Evolutionary conservation across 1,140 invertebrate genomes (phyloP).

Genomic region (Idris sp.): DNA sequence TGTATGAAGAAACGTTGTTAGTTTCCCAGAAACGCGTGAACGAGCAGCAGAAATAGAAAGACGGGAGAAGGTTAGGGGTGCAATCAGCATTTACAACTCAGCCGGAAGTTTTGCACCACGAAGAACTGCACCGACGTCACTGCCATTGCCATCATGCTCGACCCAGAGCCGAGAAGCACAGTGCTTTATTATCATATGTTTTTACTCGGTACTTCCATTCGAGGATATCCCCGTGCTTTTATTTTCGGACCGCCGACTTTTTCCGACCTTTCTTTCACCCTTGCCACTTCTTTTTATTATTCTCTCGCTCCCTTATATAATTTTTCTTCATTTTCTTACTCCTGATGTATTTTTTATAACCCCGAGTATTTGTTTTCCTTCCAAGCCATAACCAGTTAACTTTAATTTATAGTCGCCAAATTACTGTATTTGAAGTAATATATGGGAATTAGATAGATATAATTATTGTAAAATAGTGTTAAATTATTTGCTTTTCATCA

Average conservation of each 20-base stretch:
- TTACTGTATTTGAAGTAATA: too few relatives aligned
- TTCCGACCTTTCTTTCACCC: slow-evolving; percentile 39
- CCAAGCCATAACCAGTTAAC: too few relatives aligned
- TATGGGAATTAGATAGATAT: too few relatives aligned
- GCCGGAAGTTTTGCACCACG: slow-evolving; percentile 66
- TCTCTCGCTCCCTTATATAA: too few relatives aligned
- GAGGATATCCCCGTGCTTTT: slow-evolving; percentile 58
- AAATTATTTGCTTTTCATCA: too few relatives aligned
- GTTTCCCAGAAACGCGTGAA: slow-evolving; percentile 41
- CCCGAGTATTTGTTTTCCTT: too few relatives aligned
- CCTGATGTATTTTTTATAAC: too few relatives aligned
- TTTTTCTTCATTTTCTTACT: slow-evolving; percentile 54
- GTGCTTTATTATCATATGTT: slow-evolving; percentile 74
- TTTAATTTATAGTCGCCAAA: too few relatives aligned
- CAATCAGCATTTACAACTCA: slow-evolving; percentile 73
- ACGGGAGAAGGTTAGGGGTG: slow-evolving; percentile 64
- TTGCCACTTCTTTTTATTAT: too few relatives aligned
- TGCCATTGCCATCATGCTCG: slow-evolving; percentile 58
- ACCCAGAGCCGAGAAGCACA: slow-evolving; percentile 44
- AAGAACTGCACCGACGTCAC: slow-evolving; percentile 54
- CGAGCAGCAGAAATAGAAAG: slow-evolving; percentile 53
- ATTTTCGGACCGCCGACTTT: slow-evolving; percentile 46
- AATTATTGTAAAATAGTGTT: too few relatives aligned
- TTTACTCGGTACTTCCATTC: slow-evolving; percentile 66
- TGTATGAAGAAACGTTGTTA: slow-evolving; percentile 48